phyloP scores from a whole-genome alignment of 2,113 vertebrate species.

The Austrofundulus limnaeus region DNA sequence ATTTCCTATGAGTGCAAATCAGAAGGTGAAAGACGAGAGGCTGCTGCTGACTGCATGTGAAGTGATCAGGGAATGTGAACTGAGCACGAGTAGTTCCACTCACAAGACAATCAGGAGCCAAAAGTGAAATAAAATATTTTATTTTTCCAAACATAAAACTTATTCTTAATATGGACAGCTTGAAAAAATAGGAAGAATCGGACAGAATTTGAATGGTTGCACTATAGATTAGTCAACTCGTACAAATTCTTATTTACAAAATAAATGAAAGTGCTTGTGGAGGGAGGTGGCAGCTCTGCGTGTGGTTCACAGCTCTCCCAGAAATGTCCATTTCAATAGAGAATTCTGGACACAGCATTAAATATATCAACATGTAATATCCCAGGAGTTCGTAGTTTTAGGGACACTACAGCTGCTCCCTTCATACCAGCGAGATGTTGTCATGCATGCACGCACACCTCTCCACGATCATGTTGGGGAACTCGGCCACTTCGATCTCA shows the following conservation, averaged over 20 bases:
- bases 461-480: conserved; percentile 88
- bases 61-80: conserved; percentile 54
- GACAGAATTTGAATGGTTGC: conserved; percentile 24
- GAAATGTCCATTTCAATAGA: conserved; percentile 66
- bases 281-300: conserved; percentile 11
- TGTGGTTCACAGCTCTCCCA: conserved; percentile 25
- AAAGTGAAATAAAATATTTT: conserved; percentile 72
- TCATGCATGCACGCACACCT: conserved; percentile 83
- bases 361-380: conserved; percentile 41
- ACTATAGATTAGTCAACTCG: conserved; percentile 2
- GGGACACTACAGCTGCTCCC: not conserved
- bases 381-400: conserved; percentile 3
- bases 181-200: conserved; percentile 60
- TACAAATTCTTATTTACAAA: conserved; percentile 65
- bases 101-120: not conserved
- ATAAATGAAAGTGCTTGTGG: conserved; percentile 76
- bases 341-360: conserved; percentile 70
- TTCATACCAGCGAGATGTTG: conserved; percentile 80
- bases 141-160: conserved; percentile 72
- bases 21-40: conserved; percentile 32
- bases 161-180: conserved; percentile 70
- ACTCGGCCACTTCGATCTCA: conserved; percentile 88
- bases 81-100: not conserved
- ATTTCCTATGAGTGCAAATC: conserved; percentile 52
- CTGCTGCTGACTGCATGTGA: conserved; percentile 43